Conservation (phyloP, 2,888 invertebrate genomes). For the Noctua pronuba region DNA sequence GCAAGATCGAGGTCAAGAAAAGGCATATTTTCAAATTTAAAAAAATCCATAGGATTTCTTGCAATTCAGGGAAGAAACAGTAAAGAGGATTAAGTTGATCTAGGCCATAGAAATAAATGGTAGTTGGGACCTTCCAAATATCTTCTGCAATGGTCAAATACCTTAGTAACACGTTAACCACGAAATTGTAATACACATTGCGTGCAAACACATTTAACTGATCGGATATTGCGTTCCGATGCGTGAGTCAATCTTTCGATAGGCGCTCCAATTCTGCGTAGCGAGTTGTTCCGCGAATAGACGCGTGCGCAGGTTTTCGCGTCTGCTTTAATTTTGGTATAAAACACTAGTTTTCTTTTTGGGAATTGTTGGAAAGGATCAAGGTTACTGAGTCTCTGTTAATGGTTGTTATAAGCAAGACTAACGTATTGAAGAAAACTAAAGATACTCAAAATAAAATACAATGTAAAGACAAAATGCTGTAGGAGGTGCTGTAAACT, state of each 20-base stretch:
- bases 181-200: slow-evolving; percentile 60
- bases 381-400: slow-evolving; percentile 1
- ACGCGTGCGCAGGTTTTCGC: slow-evolving; percentile 64
- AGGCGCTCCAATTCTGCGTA: slow-evolving; percentile 76
- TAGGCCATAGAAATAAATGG: neutral
- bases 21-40: neutral
- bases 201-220: slow-evolving; percentile 67
- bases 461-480: neutral
- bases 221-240: slow-evolving; percentile 77
- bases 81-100: neutral
- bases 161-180: slow-evolving; percentile 53
- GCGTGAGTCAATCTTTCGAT: slow-evolving; percentile 82
- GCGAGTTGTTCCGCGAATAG: slow-evolving; percentile 74
- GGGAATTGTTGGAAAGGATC: slow-evolving; percentile 11
- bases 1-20: neutral
- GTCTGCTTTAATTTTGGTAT: slow-evolving; percentile 54
- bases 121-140: slow-evolving; percentile 5
- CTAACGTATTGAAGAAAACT: neutral
- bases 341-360: slow-evolving; percentile 43
- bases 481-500: neutral
- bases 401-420: neutral
- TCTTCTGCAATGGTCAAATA: slow-evolving; percentile 46
- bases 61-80: neutral
- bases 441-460: neutral
- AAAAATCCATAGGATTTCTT: neutral